A percentile compares a stretch with the other conserved stretches of the same genome.
Evolutionary conservation across 2,113 vertebrate species (phyloP).

Genomic region (Poicephalus meyeri): DNA sequence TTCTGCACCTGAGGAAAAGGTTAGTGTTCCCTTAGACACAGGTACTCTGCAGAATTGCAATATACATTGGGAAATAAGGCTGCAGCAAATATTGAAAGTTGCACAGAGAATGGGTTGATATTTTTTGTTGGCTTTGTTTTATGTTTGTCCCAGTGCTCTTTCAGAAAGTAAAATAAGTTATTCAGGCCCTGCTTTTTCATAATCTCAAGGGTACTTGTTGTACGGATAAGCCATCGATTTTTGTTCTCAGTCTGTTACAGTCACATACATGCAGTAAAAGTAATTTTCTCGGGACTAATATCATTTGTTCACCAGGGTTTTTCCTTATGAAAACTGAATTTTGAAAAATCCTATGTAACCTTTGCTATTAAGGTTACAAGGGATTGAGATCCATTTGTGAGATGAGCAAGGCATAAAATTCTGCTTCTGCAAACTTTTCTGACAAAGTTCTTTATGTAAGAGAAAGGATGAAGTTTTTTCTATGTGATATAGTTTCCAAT

Average conservation of each 20-base stretch:
- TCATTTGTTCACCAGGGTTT: constrained; percentile 47
- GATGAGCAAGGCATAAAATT: constrained; percentile 16
- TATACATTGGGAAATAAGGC: neutral
- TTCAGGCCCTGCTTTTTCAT: constrained; percentile 45
- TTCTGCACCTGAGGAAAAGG: neutral
- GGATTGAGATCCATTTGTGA: constrained; percentile 28
- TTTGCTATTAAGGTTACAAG: constrained; percentile 44
- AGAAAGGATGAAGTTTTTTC: neutral
- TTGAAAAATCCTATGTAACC: constrained; percentile 53
- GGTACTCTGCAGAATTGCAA: neutral
- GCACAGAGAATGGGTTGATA: neutral
- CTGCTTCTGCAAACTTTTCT: constrained; percentile 11
- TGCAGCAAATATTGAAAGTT: neutral
- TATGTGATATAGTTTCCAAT: neutral
- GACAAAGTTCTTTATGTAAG: constrained; percentile 6
- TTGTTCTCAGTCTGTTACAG: constrained; percentile 54
- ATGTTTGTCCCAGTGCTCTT: constrained; percentile 15
- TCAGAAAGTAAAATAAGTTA: constrained; percentile 58
- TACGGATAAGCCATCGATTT: constrained; percentile 49
- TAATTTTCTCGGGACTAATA: constrained; percentile 61
- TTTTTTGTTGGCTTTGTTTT: neutral
- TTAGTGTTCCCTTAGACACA: neutral
- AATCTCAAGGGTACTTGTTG: constrained; percentile 50
- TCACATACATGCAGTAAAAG: constrained; percentile 58
- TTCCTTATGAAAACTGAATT: constrained; percentile 61